Evolutionary conservation across 2,113 vertebrate genomes (phyloP), one percentile per base, ranked within the genome.

Genomic region (Daubentonia madagascariensis): DNA sequence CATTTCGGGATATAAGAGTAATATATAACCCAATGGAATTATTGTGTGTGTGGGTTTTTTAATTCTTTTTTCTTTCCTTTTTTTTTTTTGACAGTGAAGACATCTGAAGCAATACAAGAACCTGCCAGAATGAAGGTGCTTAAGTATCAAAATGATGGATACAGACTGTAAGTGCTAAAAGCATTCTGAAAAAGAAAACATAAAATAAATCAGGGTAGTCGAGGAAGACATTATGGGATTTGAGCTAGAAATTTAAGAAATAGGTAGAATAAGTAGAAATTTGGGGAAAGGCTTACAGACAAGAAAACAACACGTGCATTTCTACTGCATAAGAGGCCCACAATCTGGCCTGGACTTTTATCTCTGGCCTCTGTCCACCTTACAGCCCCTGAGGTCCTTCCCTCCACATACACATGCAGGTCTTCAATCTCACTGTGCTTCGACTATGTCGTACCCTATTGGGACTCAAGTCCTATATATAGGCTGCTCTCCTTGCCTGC

Each of bases 181-280:
- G 18, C 5, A 67, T 52, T 88, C 22, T 81, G 12, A 35, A 95
- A 96, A 93, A 54, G n/a, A 78, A 93, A 97, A n/a, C n/a, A 30
- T 37, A 67, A 73, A 93, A 95, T 91, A 45, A 61, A 68, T 72
- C 68, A 80, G 52, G 18, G 32, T 83, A 23, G 30, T 22, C 48
- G 59, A 79, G 22, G 14, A 80, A 85, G 45, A 4, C 9, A 22
- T 57, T 7, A 35, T 45, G 35, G 50, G n/a, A 50, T 90, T 63
- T 76, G 32, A 80, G 8, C 9, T 79, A 23, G 23, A 87, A 91
- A 86, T 54, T 79, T 63, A 68, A 86, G 40, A 67, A 67, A 50
- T 48, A 52, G 20, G 14, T 37, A 72, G 67, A 84, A 61, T 4
- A 54, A 63, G 48, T 2, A 50, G 25, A 83, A 86, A 89, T 61